Evolutionary conservation across 2,888 invertebrate genomes (phyloP).

Genomic region (Apantesis nais): DNA sequence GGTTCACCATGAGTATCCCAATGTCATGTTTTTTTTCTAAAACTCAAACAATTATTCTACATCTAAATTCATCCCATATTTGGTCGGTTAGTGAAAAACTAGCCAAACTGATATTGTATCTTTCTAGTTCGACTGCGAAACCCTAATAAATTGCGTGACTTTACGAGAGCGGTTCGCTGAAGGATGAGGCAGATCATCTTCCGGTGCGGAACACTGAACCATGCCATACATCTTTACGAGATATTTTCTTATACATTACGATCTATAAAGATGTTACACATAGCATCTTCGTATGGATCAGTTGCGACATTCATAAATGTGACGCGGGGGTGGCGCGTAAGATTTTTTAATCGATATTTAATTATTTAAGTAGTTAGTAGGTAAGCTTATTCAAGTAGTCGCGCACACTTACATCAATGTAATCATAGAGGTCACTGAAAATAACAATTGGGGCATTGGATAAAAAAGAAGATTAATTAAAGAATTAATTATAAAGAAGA

Average conservation of each 20-base stretch:
- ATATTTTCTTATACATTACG: neutral
- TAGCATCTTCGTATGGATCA: neutral
- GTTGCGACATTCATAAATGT: neutral
- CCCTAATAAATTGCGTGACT: constrained; percentile 2
- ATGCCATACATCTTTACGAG: neutral
- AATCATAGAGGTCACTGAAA: too few relatives aligned
- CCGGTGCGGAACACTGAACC: constrained; percentile 2
- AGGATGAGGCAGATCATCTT: constrained; percentile 4
- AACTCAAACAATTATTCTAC: neutral
- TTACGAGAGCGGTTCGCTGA: neutral
- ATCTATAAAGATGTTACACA: neutral
- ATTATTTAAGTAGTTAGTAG: too few relatives aligned
- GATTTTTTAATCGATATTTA: neutral
- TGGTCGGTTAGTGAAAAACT: neutral
- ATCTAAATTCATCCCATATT: neutral
- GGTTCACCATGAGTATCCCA: neutral
- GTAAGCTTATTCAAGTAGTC: too few relatives aligned
- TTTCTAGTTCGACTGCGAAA: constrained; percentile 3
- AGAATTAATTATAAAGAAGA: too few relatives aligned
- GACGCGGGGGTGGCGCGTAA: neutral
- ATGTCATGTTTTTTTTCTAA: neutral
- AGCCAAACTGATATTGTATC: neutral
- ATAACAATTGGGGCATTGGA: too few relatives aligned
- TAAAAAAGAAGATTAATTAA: too few relatives aligned
- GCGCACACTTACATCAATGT: too few relatives aligned